Percentiles rank a stretch among this genome's conserved stretches.
phyloP scores from a whole-genome alignment of 2,797 vertebrate genomes.

The Pempheris klunzingeri region DNA sequence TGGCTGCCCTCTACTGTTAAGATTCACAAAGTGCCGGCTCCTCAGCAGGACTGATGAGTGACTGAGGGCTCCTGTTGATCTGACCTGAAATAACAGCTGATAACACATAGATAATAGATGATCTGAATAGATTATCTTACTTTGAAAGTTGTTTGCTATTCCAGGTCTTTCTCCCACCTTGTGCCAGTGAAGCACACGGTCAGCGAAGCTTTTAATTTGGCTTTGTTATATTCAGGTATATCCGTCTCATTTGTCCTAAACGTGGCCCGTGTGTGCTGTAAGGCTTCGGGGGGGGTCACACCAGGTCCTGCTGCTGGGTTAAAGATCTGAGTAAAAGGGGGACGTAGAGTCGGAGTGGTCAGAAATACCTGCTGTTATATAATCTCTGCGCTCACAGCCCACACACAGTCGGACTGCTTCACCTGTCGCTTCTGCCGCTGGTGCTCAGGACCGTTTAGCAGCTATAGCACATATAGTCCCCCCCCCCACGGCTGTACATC shows the following conservation, averaged over 20 bases:
- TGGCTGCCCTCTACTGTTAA: slow-evolving; percentile 81
- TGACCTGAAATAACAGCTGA: background rate
- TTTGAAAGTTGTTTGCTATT: background rate
- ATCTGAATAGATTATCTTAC: background rate
- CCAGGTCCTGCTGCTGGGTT: background rate
- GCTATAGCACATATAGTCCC: slow-evolving; percentile 3
- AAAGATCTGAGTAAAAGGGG: background rate
- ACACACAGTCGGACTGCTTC: slow-evolving; percentile 55
- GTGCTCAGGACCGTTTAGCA: slow-evolving; percentile 20
- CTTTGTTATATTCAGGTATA: background rate
- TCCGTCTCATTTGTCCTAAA: background rate
- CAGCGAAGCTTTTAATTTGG: background rate
- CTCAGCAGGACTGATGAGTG: background rate
- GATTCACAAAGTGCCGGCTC: slow-evolving; percentile 39
- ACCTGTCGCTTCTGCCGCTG: slow-evolving; percentile 55
- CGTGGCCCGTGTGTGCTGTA: background rate
- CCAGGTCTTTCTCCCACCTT: background rate
- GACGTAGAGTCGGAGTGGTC: background rate
- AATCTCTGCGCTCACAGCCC: slow-evolving; percentile 70
- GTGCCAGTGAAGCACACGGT: background rate
- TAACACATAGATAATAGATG: too few relatives aligned
- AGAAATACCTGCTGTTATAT: slow-evolving; percentile 56
- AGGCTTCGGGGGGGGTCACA: background rate
- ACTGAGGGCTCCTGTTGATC: background rate
- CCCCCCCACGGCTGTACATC: background rate